Evolutionary conservation across 2,113 vertebrate genomes (phyloP), one percentile per base, ranked within the genome.

Genomic region (Telmatochromis sp.): DNA sequence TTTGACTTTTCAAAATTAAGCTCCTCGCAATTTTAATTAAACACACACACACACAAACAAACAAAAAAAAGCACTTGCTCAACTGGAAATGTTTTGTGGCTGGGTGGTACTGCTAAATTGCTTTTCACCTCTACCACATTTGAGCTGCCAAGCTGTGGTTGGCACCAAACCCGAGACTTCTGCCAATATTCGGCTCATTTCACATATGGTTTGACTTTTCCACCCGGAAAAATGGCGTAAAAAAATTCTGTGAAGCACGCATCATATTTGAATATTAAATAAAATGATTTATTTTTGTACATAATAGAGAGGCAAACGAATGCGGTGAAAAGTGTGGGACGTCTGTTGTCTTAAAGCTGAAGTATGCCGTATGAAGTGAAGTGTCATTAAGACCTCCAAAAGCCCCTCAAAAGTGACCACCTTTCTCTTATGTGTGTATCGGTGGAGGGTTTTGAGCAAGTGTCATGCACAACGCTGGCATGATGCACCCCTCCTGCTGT

Each of bases 61-160:
- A 31, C 3, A 21, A 17, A 68, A 51, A 26, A 80, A 28, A n/a
- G 26, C 86, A 88, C 80, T 82, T 81, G 57, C 75, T 83, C 78
- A 37, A 89, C 70, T 93, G 93, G 82, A 92, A 91, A 90, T 85
- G 88, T 91, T 92, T 85, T 91, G 91, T 86, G 93, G 82, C 60
- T 14, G 35, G 42, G 70, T 84, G 78, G 58, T 81, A 70, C 70
- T 49, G 75, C 47, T 83, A n/a, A 89, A 89, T 51, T 51, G 55
- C 70, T 83, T 85, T 88, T 85, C 35, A 80, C 73, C 17, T 68
- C 2, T 19, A 88, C 92, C 93, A 89, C 90, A 90, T 75, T 58
- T 73, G 60, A 75, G 42, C 78, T 92, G 85, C 89, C 57, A 68
- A 73, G 65, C 13, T 7, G 45, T 68, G 73, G 65, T 19, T 58